A percentile compares a stretch with the other conserved stretches of the same genome.
These are phyloP conservation scores for Formicarius rufipectus DNA, from an alignment of 2,113 vertebrate species.

Conservation along the genomic window DNA sequence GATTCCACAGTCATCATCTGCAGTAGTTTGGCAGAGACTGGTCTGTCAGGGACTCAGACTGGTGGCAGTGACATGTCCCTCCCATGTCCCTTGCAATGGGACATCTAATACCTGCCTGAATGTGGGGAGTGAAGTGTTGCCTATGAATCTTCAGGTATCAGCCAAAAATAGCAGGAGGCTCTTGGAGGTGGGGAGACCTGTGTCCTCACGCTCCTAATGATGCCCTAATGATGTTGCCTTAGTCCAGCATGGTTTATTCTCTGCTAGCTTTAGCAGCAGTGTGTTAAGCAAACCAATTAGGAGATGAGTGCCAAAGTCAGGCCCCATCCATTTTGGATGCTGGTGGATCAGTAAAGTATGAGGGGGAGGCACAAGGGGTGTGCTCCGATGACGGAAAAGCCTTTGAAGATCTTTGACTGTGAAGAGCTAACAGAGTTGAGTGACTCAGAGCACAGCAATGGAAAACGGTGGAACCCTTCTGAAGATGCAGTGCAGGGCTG, in stretches of 20 bases:
- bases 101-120: no score
- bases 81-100: not conserved
- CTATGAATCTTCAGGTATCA: not conserved
- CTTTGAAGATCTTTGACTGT: not conserved
- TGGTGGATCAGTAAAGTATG: not conserved
- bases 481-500: not conserved
- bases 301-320: not conserved
- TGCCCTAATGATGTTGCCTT: not conserved
- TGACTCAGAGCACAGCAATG: not conserved
- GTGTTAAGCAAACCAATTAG: slow-evolving; percentile 6
- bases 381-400: not conserved
- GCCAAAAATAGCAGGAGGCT: not conserved
- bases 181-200: not conserved
- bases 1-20: not conserved
- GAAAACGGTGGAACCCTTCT: not conserved
- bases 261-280: not conserved
- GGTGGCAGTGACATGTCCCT: not conserved
- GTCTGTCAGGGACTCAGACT: not conserved
- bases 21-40: not conserved
- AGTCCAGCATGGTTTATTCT: not conserved
- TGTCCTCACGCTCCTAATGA: not conserved
- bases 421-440: not conserved
- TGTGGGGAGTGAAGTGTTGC: not conserved
- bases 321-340: not conserved
- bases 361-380: not conserved